phyloP scores from a whole-genome alignment of 2,888 invertebrate genomes.

The Belgica antarctica region DNA sequence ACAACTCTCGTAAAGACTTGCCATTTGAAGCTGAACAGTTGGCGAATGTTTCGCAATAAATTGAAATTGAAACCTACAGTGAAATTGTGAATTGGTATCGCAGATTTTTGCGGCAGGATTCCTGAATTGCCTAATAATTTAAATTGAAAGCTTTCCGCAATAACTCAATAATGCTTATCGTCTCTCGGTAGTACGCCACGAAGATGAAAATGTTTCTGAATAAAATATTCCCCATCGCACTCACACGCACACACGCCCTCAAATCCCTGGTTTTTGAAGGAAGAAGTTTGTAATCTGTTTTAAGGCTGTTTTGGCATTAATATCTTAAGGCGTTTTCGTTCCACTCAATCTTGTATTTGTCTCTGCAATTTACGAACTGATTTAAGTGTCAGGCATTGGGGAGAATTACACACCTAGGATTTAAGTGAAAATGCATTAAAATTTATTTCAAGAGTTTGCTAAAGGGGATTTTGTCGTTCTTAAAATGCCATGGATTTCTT shows the following conservation, averaged over 20 bases:
- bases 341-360: neutral
- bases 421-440: neutral
- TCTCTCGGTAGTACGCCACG: neutral
- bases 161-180: slow-evolving; percentile 20
- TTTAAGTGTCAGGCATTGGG: neutral
- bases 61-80: neutral
- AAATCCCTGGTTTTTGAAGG: neutral
- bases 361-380: neutral
- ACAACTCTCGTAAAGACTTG: neutral
- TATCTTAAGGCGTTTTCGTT: slow-evolving; percentile 28
- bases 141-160: slow-evolving; percentile 21
- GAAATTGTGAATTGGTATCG: neutral
- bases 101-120: neutral
- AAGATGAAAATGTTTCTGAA: neutral
- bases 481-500: too few species aligned
- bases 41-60: neutral
- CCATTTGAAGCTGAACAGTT: neutral
- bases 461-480: too few species aligned
- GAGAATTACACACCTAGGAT: neutral
- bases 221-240: neutral
- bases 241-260: neutral
- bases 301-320: slow-evolving; percentile 24
- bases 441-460: neutral
- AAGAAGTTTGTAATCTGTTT: slow-evolving; percentile 27
- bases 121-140: neutral